These are phyloP conservation scores for Gryllus longicercus DNA, from an alignment of 2,888 invertebrate species.

Conservation along the genomic window DNA sequence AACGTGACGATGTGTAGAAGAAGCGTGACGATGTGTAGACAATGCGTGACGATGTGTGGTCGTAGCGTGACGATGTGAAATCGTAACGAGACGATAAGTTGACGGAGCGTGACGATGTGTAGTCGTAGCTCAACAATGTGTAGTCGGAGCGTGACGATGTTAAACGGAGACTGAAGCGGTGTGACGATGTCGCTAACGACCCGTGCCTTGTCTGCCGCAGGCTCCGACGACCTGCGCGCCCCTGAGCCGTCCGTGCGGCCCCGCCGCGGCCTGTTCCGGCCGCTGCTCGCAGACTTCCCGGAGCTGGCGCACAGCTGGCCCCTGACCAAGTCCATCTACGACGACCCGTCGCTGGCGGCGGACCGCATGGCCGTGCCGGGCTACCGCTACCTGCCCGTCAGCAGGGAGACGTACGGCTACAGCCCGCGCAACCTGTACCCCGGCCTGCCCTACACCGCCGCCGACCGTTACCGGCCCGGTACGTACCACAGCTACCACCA, in stretches of 20 bases:
- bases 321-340: slow-evolving; percentile 81
- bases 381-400: slow-evolving; percentile 86
- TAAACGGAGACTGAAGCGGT: too few species aligned
- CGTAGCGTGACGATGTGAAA: too few species aligned
- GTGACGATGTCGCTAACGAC: too few species aligned
- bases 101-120: too few species aligned
- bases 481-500: slow-evolving; percentile 53
- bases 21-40: too few species aligned
- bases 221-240: slow-evolving; percentile 88
- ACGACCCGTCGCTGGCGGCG: slow-evolving; percentile 74
- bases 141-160: too few species aligned
- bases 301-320: slow-evolving; percentile 70
- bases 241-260: slow-evolving; percentile 68
- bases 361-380: slow-evolving; percentile 84
- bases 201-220: slow-evolving; percentile 48
- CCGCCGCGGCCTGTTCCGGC: slow-evolving; percentile 60
- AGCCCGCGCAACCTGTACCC: slow-evolving; percentile 83
- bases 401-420: slow-evolving; percentile 86
- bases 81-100: too few species aligned
- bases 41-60: too few species aligned
- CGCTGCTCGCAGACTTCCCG: slow-evolving; percentile 68
- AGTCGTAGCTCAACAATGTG: too few species aligned
- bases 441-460: slow-evolving; percentile 69
- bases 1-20: too few species aligned
- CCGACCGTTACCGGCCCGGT: slow-evolving; percentile 79